Conservation (phyloP, 2,113 vertebrate species). For the Rutilus rutilus region DNA sequence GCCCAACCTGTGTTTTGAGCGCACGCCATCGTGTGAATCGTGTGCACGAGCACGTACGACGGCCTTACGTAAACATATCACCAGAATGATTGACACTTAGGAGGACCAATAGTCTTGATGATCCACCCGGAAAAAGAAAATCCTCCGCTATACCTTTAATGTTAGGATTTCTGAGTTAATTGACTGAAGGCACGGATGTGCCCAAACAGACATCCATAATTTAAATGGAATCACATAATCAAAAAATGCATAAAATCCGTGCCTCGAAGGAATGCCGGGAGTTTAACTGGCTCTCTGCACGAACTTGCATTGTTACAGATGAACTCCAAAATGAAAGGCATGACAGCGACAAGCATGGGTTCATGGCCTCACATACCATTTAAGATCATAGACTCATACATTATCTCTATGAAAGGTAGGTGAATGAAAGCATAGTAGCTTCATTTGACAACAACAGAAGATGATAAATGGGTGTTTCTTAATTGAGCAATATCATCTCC, state of each 20-base stretch:
- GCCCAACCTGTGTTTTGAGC: too few species aligned
- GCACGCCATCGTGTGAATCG: too few species aligned
- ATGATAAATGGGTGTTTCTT: not conserved
- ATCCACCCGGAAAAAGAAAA: too few species aligned
- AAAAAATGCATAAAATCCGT: not conserved
- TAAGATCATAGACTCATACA: not conserved
- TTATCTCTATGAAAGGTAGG: not conserved
- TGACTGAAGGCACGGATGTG: not conserved
- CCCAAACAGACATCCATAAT: not conserved
- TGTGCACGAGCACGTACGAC: too few species aligned
- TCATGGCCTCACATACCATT: not conserved
- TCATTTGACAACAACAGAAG: not conserved
- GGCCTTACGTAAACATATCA: too few species aligned
- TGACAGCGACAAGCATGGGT: not conserved
- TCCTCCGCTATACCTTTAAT: too few species aligned
- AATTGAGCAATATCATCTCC: not conserved
- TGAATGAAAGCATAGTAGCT: not conserved
- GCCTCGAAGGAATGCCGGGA: not conserved
- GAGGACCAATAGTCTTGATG: too few species aligned
- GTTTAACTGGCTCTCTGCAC: not conserved
- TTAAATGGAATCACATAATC: not conserved
- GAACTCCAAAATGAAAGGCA: not conserved
- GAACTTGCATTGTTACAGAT: slow-evolving; percentile 15
- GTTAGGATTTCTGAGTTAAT: not conserved
- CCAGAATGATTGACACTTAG: too few species aligned